Evolutionary conservation across 2,888 invertebrate genomes (phyloP).

Genomic region (Zelleria hepariella): DNA sequence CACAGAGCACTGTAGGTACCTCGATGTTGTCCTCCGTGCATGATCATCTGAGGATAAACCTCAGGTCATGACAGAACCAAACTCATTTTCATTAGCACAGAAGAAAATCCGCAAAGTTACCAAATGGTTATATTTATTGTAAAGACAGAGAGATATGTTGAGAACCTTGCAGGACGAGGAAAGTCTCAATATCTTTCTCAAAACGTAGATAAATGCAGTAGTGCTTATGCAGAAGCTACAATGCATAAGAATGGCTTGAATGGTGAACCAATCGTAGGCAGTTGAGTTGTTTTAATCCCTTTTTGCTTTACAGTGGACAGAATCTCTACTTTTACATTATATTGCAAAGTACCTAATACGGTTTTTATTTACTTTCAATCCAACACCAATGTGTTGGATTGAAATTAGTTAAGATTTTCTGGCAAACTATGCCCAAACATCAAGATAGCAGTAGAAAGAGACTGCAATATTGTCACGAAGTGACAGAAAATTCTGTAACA

Average conservation of each 20-base stretch:
- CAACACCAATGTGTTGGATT: too few relatives aligned
- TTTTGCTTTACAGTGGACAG: neutral
- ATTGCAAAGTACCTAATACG: too few relatives aligned
- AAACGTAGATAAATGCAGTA: conserved; percentile 18
- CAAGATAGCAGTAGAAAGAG: too few relatives aligned
- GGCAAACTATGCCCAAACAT: too few relatives aligned
- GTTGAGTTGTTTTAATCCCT: neutral
- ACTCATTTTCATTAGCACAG: too few relatives aligned
- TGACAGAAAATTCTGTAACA: too few relatives aligned
- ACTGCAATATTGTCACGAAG: too few relatives aligned
- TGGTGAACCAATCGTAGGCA: neutral
- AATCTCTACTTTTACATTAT: neutral
- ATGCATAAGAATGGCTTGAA: conserved; percentile 52
- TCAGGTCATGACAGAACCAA: neutral
- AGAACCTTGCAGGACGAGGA: neutral
- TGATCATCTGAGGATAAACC: neutral
- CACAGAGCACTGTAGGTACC: too few relatives aligned
- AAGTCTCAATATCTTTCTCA: neutral
- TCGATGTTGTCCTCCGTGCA: too few relatives aligned
- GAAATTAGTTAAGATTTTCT: too few relatives aligned
- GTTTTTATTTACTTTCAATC: too few relatives aligned
- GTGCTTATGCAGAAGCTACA: conserved; percentile 37
- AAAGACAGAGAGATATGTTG: neutral
- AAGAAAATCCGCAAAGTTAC: neutral
- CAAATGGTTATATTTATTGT: neutral